These are phyloP conservation scores for Euspilapteryx auroguttella DNA, from an alignment of 2,888 invertebrate genomes.

Conservation along the genomic window DNA sequence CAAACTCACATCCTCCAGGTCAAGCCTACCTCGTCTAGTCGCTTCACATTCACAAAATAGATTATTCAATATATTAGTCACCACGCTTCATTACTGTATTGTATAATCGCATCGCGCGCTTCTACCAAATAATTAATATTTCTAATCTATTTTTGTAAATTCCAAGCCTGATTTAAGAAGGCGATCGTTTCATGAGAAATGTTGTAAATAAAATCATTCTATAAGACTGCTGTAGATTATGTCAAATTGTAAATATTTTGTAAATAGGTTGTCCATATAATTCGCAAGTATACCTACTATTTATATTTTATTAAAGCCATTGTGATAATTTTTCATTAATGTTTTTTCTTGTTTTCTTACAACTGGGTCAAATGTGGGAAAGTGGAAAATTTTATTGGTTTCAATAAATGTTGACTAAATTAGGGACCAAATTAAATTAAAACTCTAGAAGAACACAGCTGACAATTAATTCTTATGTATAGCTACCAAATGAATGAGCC, in stretches of 20 bases:
- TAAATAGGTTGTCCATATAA: constrained; percentile 56
- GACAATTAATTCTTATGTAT: too few relatives aligned
- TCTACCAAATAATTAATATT: constrained; percentile 47
- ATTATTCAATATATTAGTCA: constrained; percentile 31
- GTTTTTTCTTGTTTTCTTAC: constrained; percentile 9
- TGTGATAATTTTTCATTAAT: constrained; percentile 59
- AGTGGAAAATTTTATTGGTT: too few relatives aligned
- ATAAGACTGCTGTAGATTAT: constrained; percentile 60
- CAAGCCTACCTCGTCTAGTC: constrained; percentile 58
- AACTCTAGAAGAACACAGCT: too few relatives aligned
- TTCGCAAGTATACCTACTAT: constrained; percentile 61
- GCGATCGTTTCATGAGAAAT: constrained; percentile 35
- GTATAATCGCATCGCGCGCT: constrained; percentile 46
- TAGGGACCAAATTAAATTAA: too few relatives aligned
- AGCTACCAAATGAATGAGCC: too few relatives aligned
- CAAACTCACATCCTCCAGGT: constrained; percentile 37
- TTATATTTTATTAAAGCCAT: constrained; percentile 62
- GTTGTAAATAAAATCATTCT: constrained; percentile 53
- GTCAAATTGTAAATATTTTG: constrained; percentile 53
- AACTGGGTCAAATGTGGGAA: constrained; percentile 1
- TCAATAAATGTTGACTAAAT: too few relatives aligned
- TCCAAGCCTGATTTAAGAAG: constrained; percentile 43
- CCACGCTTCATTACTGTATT: constrained; percentile 47
- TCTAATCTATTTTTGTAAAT: constrained; percentile 55
- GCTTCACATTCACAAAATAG: constrained; percentile 23